Base-by-base conservation (phyloP, 2,797 vertebrate species). In the Erethizon dorsatum region DNA sequence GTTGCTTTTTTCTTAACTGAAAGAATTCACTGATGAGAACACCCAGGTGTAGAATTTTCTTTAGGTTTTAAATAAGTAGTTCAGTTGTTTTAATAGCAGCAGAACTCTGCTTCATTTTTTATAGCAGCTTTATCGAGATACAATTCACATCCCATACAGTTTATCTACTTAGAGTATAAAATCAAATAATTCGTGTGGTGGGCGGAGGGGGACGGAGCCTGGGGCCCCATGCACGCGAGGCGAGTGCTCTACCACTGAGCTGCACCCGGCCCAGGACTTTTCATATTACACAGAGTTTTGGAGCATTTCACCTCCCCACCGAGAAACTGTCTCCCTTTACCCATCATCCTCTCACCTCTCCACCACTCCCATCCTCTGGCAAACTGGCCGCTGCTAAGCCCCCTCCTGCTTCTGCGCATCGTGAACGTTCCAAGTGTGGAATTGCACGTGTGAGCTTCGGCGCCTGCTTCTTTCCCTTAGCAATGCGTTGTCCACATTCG, bases 1-100 rank as follows among this genome's bases (percentile, higher is more conserved):
- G 11, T 77, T 80, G 75, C 87, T 65, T 86, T 89, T 89, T 91
- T 86, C 89, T 91, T 86, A 79, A 57, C 2, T 41, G 33, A 57
- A 94, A 92, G 63, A 73, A 92, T 82, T 88, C 45, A 65, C 28
- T 84, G 37, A 59, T 67, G 8, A 50, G 96, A 91, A 80, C 61
- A 83, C 67, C 17, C 31, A 87, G 52, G 65, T 37, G 11, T 88
- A 83, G 65, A 22, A 33, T 82, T 93, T 87, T 71, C 69, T 86
- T 73, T 83, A 65, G 65, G 41, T 59, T 96, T 95, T 83, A 45
- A 83, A 41, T 61, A 54, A 75, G 78, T 75, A 57, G 18, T n/a
- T 90, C 61, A 73, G 2, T 83, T 59, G 20, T 94, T 95, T 94
- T 69, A 84, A 57, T 31, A 90, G 83, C 24, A 31, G 2, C 37